Evolutionary conservation across 2,113 vertebrate genomes (phyloP), one percentile per base, ranked within the genome.

Genomic region (Caloenas nicobarica): DNA sequence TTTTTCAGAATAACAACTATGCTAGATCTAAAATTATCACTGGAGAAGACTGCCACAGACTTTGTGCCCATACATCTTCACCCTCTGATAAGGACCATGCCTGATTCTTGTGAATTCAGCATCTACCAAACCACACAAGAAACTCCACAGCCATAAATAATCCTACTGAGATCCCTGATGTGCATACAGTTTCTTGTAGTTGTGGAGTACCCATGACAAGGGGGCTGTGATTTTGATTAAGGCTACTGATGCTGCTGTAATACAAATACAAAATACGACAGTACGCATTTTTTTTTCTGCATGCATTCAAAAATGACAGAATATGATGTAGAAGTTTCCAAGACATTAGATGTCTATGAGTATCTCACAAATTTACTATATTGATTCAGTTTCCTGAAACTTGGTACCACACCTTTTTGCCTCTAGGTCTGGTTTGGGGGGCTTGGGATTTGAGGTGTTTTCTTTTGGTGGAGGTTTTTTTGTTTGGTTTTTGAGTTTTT

Each of bases 401-500:
- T 80, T 46, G 1, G 5, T 34, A 38, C 11, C 10, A 64, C 10
- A 40, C 1, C 2, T 34, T 65, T 71, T 40, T 38, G 25, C 23
- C 8, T 68, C 33, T 34, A 72, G 14, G 16, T 83, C 11, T 42
- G 18, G 5, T 14, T 72, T 65, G 33, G 31, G 5, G 44, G 18
- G 18, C 44, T 46, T 46, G 44, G 44, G 44, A 10, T 19, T 46
- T 46, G 44, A 46, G 44, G 18, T 46, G 44, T 46, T 46, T 46
- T 46, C 44, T 19, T 46, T 46, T 46, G 44, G 18, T 46, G 44
- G 18, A 18, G 44, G 7, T 2, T 19, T 46, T 19, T 46, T 46
- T 18, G 2, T 11, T 13, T 44, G 42, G 42, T 44, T 36, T 13
- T 12, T 0, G 6, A 2, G 3, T 14, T 2, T 36, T 78, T 4